phyloP scores from a whole-genome alignment of 2,888 invertebrate genomes.

The Sphaerophoria taeniata region DNA sequence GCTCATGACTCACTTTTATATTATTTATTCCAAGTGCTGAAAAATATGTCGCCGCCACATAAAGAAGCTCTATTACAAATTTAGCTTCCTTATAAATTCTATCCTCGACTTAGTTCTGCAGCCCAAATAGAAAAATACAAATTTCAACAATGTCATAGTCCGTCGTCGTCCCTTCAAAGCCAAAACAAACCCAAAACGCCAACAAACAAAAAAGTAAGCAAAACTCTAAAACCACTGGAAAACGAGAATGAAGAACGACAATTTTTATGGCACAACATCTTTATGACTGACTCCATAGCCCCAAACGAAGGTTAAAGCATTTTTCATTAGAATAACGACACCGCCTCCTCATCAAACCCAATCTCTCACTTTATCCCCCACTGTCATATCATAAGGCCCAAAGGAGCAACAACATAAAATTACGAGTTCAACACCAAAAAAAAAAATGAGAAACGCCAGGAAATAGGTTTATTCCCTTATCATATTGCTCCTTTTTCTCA shows the following conservation, averaged over 20 bases:
- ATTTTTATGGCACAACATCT: conserved; percentile 67
- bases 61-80: conserved; percentile 1
- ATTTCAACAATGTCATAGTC: conserved; percentile 25
- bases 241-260: conserved; percentile 54
- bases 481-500: conserved; percentile 62
- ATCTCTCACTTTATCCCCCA: no score
- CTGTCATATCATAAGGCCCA: not conserved
- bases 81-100: conserved; percentile 34
- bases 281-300: conserved; percentile 66
- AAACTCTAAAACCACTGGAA: conserved; percentile 27
- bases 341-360: not conserved
- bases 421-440: conserved; percentile 37
- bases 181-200: not conserved
- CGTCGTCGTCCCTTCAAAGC: conserved; percentile 17
- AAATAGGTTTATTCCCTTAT: conserved; percentile 64
- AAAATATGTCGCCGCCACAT: no score
- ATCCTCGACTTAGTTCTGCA: conserved; percentile 28
- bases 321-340: conserved; percentile 63
- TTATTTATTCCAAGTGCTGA: no score
- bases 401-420: conserved; percentile 34
- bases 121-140: no score
- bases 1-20: no score
- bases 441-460: conserved; percentile 38
- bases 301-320: conserved; percentile 66
- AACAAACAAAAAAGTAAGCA: not conserved